A percentile compares a stretch with the other conserved stretches of the same genome.
phyloP scores from a whole-genome alignment of 2,797 vertebrate species.

The Pantherophis vulpinus region DNA sequence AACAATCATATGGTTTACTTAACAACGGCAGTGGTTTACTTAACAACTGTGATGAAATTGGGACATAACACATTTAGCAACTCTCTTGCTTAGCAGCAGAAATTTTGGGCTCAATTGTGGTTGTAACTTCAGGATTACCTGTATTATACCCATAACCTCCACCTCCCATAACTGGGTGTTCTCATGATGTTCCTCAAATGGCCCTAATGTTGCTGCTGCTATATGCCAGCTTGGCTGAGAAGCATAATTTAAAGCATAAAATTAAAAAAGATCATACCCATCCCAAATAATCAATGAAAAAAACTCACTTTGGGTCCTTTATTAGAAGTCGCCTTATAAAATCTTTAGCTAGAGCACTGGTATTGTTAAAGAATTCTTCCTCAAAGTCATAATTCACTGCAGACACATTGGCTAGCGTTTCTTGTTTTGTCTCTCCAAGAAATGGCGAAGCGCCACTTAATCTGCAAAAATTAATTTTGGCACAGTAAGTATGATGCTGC shows the following conservation, averaged over 20 bases:
- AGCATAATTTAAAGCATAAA: background rate
- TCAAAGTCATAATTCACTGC: constrained; percentile 96
- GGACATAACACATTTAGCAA: background rate
- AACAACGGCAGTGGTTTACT: too few relatives aligned
- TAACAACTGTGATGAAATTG: background rate
- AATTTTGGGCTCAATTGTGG: background rate
- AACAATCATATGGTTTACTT: background rate
- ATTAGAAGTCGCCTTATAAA: constrained; percentile 91
- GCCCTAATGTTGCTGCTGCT: background rate
- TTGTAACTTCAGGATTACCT: background rate
- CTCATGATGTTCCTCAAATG: background rate
- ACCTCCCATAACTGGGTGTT: background rate
- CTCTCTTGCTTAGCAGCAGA: background rate
- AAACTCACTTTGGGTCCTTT: constrained; percentile 94
- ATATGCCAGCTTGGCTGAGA: background rate
- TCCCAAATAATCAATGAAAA: background rate
- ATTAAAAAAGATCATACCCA: background rate
- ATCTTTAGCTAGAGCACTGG: constrained; percentile 94
- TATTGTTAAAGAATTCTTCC: constrained; percentile 94
- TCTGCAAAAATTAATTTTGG: constrained; percentile 67
- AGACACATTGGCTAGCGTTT: constrained; percentile 95
- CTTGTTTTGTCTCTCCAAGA: constrained; percentile 96
- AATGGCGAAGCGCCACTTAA: constrained; percentile 96
- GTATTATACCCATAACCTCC: background rate
- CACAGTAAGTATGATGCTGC: constrained; percentile 10